Evolutionary conservation across 2,888 invertebrate species (phyloP), one percentile per base, ranked within the genome.

Genomic region (Catocala nupta): DNA sequence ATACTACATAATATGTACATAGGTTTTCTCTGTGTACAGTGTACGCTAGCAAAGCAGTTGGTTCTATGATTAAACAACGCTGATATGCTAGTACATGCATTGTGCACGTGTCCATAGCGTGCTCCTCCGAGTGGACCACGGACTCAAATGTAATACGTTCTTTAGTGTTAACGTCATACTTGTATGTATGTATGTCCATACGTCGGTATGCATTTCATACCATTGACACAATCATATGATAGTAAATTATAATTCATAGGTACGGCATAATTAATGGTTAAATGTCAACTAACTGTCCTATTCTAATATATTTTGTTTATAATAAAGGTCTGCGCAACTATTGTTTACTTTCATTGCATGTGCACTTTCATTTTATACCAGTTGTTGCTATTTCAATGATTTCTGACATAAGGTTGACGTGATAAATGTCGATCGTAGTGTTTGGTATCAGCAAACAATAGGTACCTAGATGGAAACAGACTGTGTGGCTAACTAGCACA

Each of bases 91-190:
- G 8, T 45, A 54, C 34, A 33, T 36, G 34, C 34, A 36, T 13
- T 55, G 47, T n/a, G 36, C 9, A 55, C 25, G 44, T 44, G 45
- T 34, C 13, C n/a, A 16, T 16, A 8, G 55, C 34, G n/a, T 54
- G 45, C 34, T 34, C 43, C n/a, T 52, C n/a, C 48, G 54, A 42
- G 34, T 48, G n/a, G 16, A 54, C 53, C 11, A 52, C 36, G 16
- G 16, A 43, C 42, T 59, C 34, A 45, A 59, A 50, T 33, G 50
- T 25, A 55, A 43, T 49, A 60, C 36, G 33, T 45, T 0, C 13
- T n/a, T 43, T 25, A 43, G 13, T 25, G 43, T 11, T 50, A 34
- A 48, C 11, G 49, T 33, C 34, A 50, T 25, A 25, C 7, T n/a
- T 34, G 34, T 34, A 34, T 6, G 5, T 49, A 49, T 34, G 34